These are phyloP conservation scores for Diabrotica undecimpunctata DNA, from an alignment of 1,140 invertebrate genomes.

Conservation along the genomic window DNA sequence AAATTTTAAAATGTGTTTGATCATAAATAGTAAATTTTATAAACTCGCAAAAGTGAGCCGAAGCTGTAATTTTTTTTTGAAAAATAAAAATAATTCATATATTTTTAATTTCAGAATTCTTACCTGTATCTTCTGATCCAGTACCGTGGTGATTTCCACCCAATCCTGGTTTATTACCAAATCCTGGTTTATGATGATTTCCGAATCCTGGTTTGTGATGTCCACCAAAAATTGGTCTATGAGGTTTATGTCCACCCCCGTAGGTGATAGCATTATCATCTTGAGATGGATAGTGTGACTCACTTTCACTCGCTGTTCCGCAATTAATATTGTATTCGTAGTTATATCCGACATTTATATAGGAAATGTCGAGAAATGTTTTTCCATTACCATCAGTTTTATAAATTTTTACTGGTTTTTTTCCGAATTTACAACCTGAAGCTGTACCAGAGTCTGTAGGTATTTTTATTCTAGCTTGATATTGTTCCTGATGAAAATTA, in stretches of 20 bases:
- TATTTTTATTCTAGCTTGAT: background rate
- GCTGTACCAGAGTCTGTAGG: background rate
- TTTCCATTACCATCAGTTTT: conserved; percentile 13
- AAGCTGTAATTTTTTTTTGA: background rate
- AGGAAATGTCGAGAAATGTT: conserved; percentile 25
- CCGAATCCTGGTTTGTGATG: conserved; percentile 7
- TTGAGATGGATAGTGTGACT: conserved; percentile 9
- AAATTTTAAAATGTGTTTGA: no score
- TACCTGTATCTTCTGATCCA: no score
- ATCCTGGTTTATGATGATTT: background rate
- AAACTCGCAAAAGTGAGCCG: background rate
- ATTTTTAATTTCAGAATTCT: no score
- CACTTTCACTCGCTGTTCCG: conserved; percentile 11
- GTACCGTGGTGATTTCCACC: no score
- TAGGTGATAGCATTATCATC: background rate
- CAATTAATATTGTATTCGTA: conserved; percentile 27
- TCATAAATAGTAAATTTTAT: background rate
- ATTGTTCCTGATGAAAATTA: conserved; percentile 7
- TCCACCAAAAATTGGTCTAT: conserved; percentile 22
- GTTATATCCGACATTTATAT: conserved; percentile 24
- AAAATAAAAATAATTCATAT: background rate
- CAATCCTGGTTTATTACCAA: background rate
- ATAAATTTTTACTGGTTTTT: background rate
- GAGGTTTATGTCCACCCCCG: conserved; percentile 1
- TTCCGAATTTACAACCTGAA: conserved; percentile 11